Evolutionary conservation across 1,140 invertebrate species (phyloP).

Genomic region (Danaus plexippus): DNA sequence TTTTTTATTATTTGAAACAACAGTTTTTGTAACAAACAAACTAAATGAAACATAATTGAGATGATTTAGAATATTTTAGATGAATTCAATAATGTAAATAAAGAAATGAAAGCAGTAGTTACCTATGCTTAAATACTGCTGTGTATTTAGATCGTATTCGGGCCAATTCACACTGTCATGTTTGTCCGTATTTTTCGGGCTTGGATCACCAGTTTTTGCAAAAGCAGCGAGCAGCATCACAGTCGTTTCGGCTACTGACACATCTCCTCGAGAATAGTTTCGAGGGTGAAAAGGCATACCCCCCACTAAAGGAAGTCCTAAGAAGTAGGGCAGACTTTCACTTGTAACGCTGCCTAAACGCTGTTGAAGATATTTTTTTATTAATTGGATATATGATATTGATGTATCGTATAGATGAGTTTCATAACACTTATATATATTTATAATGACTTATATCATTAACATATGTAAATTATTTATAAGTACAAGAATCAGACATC

Average conservation of each 20-base stretch:
- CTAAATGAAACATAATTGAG: too few species aligned
- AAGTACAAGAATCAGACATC: too few species aligned
- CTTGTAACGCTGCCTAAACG: slow-evolving; percentile 85
- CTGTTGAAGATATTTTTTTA: slow-evolving; percentile 48
- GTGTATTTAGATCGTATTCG: slow-evolving; percentile 81
- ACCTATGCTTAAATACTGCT: slow-evolving; percentile 84
- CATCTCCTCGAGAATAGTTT: slow-evolving; percentile 84
- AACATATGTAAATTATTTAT: too few species aligned
- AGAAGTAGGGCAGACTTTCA: slow-evolving; percentile 88
- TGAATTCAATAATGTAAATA: background rate
- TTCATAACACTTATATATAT: too few species aligned
- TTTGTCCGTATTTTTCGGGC: slow-evolving; percentile 35
- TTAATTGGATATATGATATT: too few species aligned
- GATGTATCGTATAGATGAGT: too few species aligned
- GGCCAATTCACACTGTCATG: slow-evolving; percentile 77
- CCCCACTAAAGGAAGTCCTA: slow-evolving; percentile 86
- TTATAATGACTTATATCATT: too few species aligned
- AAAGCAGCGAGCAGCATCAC: slow-evolving; percentile 83
- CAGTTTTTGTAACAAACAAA: too few species aligned
- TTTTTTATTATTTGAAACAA: too few species aligned
- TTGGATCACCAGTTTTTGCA: slow-evolving; percentile 82
- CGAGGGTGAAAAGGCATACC: slow-evolving; percentile 72
- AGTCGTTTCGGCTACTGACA: slow-evolving; percentile 81
- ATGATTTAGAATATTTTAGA: background rate
- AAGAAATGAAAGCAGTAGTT: slow-evolving; percentile 30